Base-by-base conservation (phyloP, 2,888 invertebrate genomes). In the Tortrix viridana region DNA sequence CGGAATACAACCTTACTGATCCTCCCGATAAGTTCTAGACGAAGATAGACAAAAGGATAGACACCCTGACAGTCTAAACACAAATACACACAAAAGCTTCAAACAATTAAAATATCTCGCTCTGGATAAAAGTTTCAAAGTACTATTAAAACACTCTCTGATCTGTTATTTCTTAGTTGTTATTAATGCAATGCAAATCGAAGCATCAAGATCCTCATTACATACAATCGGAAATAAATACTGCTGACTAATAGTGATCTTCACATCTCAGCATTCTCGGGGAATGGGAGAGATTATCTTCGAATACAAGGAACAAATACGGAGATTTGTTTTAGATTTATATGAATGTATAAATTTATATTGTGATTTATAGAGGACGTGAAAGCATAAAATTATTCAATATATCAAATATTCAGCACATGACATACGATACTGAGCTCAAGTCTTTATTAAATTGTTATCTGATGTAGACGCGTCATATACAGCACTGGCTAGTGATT, bases 381-480 rank as follows among this genome's bases (percentile, higher is more conserved):
- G 23, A 55, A 55, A 14, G 49, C 19, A 19, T 44, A 22, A 52
- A 56, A 50, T n/a, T 50, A 46, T 38, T 38, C 22, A 37, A 52
- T 52, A 26, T 19, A 56, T 56, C 62, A 62, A 50, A 57, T 23
- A 41, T 57, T 62, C 46, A 38, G 50, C 62, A 20, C 58, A 16
- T 55, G 64, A 59, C 63, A 67, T 52, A 65, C 50, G 63, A 66
- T 57, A 53, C 50, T 20, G 41, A 59, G 49, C 38, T 49, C 52
- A 59, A 60, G 47, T 63, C 53, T 54, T 60, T 55, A 65, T 66
- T 65, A 66, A 60, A 54, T 44, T 38, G n/a, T 66, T 67, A 69
- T 69, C 67, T 61, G 65, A 66, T 67, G 44, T 66, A 67, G 69
- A 66, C 66, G 53, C 18, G 32, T 41, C 32, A 2, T 32, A 32